A percentile compares a stretch with the other conserved stretches of the same genome.
Evolutionary conservation across 2,888 invertebrate genomes (phyloP).

Genomic region (Cataglyphis altisquamis): DNA sequence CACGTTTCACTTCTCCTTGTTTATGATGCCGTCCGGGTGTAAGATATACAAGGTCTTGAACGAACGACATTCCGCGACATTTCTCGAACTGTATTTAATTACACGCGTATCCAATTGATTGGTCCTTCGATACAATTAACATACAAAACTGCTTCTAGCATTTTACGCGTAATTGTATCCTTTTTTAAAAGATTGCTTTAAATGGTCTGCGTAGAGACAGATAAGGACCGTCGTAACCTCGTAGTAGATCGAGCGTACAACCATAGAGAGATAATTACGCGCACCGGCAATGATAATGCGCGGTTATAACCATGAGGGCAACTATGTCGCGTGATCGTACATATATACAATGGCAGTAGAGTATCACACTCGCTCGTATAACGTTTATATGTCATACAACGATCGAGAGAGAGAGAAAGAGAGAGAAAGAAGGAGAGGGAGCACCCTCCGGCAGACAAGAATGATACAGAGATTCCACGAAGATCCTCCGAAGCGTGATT

Average conservation of each 20-base stretch:
- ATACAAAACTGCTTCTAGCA: constrained; percentile 17
- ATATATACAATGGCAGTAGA: constrained; percentile 41
- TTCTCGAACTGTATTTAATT: constrained; percentile 28
- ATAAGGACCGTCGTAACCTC: constrained; percentile 13
- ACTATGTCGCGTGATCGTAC: constrained; percentile 68
- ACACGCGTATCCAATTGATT: neutral
- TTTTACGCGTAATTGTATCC: neutral
- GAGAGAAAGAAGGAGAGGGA: neutral
- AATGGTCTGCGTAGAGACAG: neutral
- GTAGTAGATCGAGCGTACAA: constrained; percentile 61
- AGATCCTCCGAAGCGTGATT: constrained; percentile 16
- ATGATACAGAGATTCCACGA: neutral
- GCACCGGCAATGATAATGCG: constrained; percentile 72
- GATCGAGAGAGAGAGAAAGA: neutral
- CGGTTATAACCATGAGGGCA: constrained; percentile 68
- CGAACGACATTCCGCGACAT: constrained; percentile 19
- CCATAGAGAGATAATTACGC: constrained; percentile 72
- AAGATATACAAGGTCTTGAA: constrained; percentile 24
- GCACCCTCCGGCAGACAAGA: constrained; percentile 18
- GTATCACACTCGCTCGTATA: constrained; percentile 64
- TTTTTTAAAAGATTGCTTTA: neutral
- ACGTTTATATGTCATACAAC: constrained; percentile 62
- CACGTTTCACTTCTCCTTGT: constrained; percentile 6
- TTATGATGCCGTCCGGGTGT: constrained; percentile 16
- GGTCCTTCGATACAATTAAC: neutral